A percentile compares a stretch with the other conserved stretches of the same genome.
These are phyloP conservation scores for Hedya salicella DNA, from an alignment of 2,888 invertebrate genomes.

Conservation along the genomic window DNA sequence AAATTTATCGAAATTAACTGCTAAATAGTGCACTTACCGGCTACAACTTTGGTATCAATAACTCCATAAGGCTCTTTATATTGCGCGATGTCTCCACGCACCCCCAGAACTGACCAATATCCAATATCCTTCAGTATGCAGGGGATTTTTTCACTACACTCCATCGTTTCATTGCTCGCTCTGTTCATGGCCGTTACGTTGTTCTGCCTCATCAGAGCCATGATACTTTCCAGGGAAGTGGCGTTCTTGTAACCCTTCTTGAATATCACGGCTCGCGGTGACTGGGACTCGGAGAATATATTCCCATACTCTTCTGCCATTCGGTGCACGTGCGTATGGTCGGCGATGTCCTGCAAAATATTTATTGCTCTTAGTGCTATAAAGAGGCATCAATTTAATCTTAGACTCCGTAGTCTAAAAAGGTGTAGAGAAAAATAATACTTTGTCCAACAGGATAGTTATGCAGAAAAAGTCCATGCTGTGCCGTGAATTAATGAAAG, in stretches of 20 bases:
- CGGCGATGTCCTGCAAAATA: slow-evolving; percentile 68
- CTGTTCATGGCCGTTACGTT: slow-evolving; percentile 67
- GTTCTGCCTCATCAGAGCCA: slow-evolving; percentile 74
- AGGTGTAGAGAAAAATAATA: too few relatives aligned
- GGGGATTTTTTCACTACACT: slow-evolving; percentile 57
- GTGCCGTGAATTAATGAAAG: too few relatives aligned
- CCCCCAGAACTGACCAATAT: slow-evolving; percentile 70
- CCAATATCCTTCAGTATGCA: slow-evolving; percentile 64
- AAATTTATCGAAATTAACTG: too few relatives aligned
- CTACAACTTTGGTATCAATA: slow-evolving; percentile 84
- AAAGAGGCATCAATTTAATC: background rate
- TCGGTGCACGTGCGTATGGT: slow-evolving; percentile 65
- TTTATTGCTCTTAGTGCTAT: background rate
- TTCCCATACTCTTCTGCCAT: slow-evolving; percentile 69
- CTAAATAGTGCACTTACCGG: slow-evolving; percentile 61
- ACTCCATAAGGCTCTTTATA: slow-evolving; percentile 76
- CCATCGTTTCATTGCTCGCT: slow-evolving; percentile 54
- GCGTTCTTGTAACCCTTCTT: slow-evolving; percentile 71
- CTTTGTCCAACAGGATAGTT: too few relatives aligned
- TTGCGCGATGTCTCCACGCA: slow-evolving; percentile 70
- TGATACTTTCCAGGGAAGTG: slow-evolving; percentile 67
- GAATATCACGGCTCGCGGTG: slow-evolving; percentile 70
- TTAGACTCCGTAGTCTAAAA: background rate
- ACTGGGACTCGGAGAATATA: slow-evolving; percentile 70
- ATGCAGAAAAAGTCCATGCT: too few relatives aligned